phyloP scores from a whole-genome alignment of 2,888 invertebrate species.

The Sialis fuliginosa region DNA sequence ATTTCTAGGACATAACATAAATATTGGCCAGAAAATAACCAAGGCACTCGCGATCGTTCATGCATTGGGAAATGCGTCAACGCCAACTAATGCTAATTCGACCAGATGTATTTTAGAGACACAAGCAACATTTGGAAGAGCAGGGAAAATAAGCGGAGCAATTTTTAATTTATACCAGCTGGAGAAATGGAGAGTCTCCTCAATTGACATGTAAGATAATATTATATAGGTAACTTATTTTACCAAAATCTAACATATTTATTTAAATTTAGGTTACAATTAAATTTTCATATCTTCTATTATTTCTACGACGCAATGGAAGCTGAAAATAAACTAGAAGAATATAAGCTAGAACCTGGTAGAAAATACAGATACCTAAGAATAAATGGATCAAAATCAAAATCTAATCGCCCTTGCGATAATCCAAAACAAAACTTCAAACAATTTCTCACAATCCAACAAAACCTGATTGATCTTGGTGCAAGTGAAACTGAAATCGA shows the following conservation, averaged over 20 bases:
- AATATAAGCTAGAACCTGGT: slow-evolving; percentile 47
- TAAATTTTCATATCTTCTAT: slow-evolving; percentile 80
- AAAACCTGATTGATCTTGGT: slow-evolving; percentile 45
- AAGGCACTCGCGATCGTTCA: slow-evolving; percentile 55
- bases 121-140: slow-evolving; percentile 67
- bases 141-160: slow-evolving; percentile 78
- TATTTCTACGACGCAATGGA: slow-evolving; percentile 76
- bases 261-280: slow-evolving; percentile 45
- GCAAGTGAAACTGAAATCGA: slow-evolving; percentile 54
- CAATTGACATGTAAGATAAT: slow-evolving; percentile 46
- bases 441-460: slow-evolving; percentile 43
- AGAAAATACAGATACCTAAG: slow-evolving; percentile 60
- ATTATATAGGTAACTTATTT: background rate
- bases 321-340: slow-evolving; percentile 41
- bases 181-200: slow-evolving; percentile 77
- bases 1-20: slow-evolving; percentile 54
- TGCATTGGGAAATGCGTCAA: slow-evolving; percentile 67
- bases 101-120: slow-evolving; percentile 67
- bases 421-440: slow-evolving; percentile 43
- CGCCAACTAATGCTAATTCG: slow-evolving; percentile 68
- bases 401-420: slow-evolving; percentile 43
- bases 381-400: slow-evolving; percentile 35
- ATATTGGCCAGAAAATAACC: slow-evolving; percentile 41
- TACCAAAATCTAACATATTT: background rate
- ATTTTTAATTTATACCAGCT: slow-evolving; percentile 72